Evolutionary conservation across 2,113 vertebrate species (phyloP).

Genomic region (Microcebus murinus): DNA sequence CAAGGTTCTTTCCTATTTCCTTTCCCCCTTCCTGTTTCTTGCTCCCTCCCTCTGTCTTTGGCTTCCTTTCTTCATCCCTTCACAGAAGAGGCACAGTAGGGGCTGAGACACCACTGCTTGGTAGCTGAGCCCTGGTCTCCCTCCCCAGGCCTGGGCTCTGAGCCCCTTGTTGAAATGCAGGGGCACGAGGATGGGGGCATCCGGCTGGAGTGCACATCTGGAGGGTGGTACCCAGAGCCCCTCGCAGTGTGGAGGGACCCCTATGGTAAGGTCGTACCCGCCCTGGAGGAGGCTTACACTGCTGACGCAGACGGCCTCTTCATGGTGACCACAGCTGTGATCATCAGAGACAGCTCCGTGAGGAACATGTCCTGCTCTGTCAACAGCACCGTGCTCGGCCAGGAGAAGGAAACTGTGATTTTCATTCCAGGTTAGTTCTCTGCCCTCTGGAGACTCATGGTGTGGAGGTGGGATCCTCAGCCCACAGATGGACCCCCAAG

Average conservation of each 20-base stretch:
- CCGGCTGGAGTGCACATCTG: conserved; percentile 66
- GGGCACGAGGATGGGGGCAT: conserved; percentile 4
- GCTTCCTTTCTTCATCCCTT: not conserved
- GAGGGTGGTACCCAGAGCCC: conserved; percentile 73
- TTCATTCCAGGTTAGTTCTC: conserved; percentile 72
- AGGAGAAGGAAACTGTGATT: conserved; percentile 47
- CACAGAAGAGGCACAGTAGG: not conserved
- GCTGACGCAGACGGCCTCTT: conserved; percentile 36
- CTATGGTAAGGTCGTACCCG: not conserved
- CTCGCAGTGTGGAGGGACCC: conserved; percentile 17
- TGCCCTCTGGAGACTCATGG: not conserved
- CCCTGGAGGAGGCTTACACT: conserved; percentile 27
- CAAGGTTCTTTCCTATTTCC: not conserved
- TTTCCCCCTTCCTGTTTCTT: not conserved
- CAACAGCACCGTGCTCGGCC: conserved; percentile 46
- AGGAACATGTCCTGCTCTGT: conserved; percentile 55
- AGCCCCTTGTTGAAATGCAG: conserved; percentile 54
- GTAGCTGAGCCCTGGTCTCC: not conserved
- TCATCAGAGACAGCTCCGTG: conserved; percentile 39
- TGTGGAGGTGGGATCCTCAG: not conserved
- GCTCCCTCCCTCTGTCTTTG: not conserved
- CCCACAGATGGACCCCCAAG: not conserved
- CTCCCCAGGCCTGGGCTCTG: conserved; percentile 66
- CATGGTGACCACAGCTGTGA: not conserved
- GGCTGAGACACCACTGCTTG: not conserved